These are phyloP conservation scores for Symphodus melops DNA, from an alignment of 2,113 vertebrate species.

Conservation along the genomic window DNA sequence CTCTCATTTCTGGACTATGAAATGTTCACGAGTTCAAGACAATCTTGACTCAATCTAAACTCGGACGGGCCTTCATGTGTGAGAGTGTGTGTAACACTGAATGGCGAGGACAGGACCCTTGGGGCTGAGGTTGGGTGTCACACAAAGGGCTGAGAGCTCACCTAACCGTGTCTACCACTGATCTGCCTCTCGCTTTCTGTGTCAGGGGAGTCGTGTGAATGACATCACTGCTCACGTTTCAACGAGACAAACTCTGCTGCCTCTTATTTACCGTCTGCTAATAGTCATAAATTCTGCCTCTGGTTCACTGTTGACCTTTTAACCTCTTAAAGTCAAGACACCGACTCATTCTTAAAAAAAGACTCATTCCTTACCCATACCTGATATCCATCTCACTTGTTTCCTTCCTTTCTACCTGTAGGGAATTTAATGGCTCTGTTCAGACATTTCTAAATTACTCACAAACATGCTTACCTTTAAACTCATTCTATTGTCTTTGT, in stretches of 20 bases:
- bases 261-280: conserved; percentile 70
- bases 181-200: conserved; percentile 68
- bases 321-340: conserved; percentile 54
- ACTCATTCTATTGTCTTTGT: too few relatives aligned
- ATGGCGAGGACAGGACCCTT: conserved; percentile 52
- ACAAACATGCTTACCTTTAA: not conserved
- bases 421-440: not conserved
- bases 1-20: too few relatives aligned
- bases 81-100: conserved; percentile 26
- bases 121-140: conserved; percentile 72
- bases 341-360: conserved; percentile 25
- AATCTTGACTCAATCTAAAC: conserved; percentile 36
- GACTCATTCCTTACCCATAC: conserved; percentile 27
- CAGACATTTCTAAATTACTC: too few relatives aligned
- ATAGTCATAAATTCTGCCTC: conserved; percentile 68
- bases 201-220: conserved; percentile 53
- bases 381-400: conserved; percentile 30
- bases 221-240: conserved; percentile 78
- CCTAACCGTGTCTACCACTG: conserved; percentile 64
- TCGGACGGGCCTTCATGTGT: conserved; percentile 40
- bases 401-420: conserved; percentile 38
- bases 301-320: conserved; percentile 62
- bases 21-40: not conserved
- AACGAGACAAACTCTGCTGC: conserved; percentile 50
- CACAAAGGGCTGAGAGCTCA: conserved; percentile 59